A percentile compares a stretch with the other conserved stretches of the same genome.
These are phyloP conservation scores for Agelas oroides DNA, from an alignment of 37 sponge, comb jelly and placozoan species.

Conservation along the genomic window DNA sequence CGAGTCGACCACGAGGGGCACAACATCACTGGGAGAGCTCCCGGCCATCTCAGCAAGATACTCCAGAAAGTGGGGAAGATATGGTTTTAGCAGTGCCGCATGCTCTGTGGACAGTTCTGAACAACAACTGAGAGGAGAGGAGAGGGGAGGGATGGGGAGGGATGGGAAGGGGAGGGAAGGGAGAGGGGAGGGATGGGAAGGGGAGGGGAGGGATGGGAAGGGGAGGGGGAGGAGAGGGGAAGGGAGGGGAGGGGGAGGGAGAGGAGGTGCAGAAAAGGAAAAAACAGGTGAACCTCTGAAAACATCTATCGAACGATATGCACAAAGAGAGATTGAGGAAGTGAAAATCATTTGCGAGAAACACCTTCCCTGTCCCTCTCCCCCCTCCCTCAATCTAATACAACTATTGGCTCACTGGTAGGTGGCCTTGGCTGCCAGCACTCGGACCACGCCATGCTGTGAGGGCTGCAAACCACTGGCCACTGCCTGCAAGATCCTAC, in stretches of 20 bases:
- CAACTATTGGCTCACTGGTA: slow-evolving; percentile 22
- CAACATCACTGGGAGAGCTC: slow-evolving; percentile 30
- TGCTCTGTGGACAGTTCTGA: slow-evolving; percentile 32
- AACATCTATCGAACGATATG: too few species aligned
- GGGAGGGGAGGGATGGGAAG: background rate
- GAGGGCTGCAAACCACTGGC: slow-evolving; percentile 48
- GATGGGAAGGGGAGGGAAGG: background rate
- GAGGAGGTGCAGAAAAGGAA: too few species aligned
- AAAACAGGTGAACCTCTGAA: too few species aligned
- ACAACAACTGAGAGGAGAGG: slow-evolving; percentile 47
- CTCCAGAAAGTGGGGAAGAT: slow-evolving; percentile 20
- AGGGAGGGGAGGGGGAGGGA: background rate
- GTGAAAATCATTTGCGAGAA: too few species aligned
- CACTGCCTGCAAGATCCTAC: slow-evolving; percentile 46
- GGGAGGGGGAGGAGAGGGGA: background rate
- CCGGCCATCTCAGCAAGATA: slow-evolving; percentile 37
- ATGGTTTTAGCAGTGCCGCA: slow-evolving; percentile 17
- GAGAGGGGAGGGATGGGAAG: background rate
- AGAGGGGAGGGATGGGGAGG: background rate
- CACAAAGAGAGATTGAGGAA: too few species aligned
- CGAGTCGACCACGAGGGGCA: slow-evolving; percentile 38
- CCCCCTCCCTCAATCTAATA: too few species aligned
- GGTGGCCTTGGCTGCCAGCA: slow-evolving; percentile 68
- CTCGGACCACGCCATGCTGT: slow-evolving; percentile 60
- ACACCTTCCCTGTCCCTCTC: too few species aligned